Evolutionary conservation across 2,888 invertebrate genomes (phyloP).

Genomic region (Lasioglossum pauxillum): DNA sequence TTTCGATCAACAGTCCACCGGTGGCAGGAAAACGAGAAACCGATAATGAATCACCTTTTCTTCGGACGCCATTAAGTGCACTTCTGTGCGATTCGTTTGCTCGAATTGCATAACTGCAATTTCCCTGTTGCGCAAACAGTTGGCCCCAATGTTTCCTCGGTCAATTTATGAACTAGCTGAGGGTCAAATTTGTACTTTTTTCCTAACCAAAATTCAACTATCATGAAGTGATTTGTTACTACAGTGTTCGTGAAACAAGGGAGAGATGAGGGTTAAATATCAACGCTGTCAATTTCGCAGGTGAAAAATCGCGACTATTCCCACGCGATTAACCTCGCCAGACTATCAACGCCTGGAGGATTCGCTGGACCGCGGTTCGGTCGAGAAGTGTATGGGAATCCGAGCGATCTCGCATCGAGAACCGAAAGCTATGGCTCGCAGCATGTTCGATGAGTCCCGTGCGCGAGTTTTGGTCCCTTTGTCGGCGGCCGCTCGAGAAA

Average conservation of each 20-base stretch:
- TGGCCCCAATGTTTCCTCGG: background rate
- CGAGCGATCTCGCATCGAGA: background rate
- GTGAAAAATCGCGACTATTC: background rate
- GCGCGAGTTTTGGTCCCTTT: slow-evolving; percentile 26
- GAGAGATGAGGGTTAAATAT: background rate
- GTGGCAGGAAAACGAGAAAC: background rate
- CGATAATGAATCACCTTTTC: slow-evolving; percentile 5
- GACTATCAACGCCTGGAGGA: too few relatives aligned
- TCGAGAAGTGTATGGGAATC: background rate
- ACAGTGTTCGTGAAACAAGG: too few relatives aligned
- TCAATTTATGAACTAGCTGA: too few relatives aligned
- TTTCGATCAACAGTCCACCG: background rate
- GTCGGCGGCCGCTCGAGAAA: slow-evolving; percentile 30
- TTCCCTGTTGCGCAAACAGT: background rate
- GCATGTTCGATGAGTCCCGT: slow-evolving; percentile 11
- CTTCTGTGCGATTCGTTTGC: slow-evolving; percentile 1
- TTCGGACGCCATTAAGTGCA: background rate
- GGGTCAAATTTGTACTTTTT: too few relatives aligned
- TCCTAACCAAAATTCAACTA: too few relatives aligned
- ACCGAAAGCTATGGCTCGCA: background rate
- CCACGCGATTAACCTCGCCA: background rate
- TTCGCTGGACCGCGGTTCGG: background rate
- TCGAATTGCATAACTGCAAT: background rate
- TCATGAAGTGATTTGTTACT: too few relatives aligned
- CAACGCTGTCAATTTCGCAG: background rate